phyloP scores from a whole-genome alignment of 2,113 vertebrate genomes.

The Thermophis baileyi region DNA sequence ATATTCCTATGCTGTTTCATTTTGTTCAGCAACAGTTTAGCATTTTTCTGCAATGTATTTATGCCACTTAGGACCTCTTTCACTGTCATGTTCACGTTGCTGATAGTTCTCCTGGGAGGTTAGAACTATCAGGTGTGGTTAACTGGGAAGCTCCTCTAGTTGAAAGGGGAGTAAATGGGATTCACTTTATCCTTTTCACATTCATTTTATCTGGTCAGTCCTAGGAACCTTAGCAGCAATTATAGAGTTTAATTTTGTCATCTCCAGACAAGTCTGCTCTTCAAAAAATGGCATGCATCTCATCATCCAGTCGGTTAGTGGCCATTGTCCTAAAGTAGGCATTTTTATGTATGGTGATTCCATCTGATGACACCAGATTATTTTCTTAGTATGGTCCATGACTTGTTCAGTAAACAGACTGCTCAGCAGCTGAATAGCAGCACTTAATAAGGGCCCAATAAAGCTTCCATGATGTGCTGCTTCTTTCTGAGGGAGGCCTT shows the following conservation, averaged over 20 bases:
- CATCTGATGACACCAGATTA: background rate
- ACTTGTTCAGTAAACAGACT: background rate
- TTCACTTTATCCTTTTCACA: background rate
- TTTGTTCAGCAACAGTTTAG: background rate
- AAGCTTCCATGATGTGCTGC: background rate
- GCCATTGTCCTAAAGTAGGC: background rate
- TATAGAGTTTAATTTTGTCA: background rate
- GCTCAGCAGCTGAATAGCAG: background rate
- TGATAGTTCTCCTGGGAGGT: background rate
- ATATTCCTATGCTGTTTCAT: background rate
- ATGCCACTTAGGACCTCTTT: background rate
- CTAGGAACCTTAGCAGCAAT: background rate
- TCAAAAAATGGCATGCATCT: background rate
- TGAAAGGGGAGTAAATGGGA: background rate
- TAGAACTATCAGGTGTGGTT: background rate
- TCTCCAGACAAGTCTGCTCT: background rate
- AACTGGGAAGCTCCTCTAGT: background rate
- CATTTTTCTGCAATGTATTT: background rate
- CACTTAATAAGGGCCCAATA: background rate
- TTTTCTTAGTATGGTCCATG: background rate
- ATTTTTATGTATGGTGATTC: background rate
- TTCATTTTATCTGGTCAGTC: background rate
- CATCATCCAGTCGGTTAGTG: background rate
- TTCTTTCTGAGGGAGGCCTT: background rate
- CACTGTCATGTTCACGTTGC: background rate